phyloP scores from a whole-genome alignment of 2,113 vertebrate species.

The Daboia siamensis region DNA sequence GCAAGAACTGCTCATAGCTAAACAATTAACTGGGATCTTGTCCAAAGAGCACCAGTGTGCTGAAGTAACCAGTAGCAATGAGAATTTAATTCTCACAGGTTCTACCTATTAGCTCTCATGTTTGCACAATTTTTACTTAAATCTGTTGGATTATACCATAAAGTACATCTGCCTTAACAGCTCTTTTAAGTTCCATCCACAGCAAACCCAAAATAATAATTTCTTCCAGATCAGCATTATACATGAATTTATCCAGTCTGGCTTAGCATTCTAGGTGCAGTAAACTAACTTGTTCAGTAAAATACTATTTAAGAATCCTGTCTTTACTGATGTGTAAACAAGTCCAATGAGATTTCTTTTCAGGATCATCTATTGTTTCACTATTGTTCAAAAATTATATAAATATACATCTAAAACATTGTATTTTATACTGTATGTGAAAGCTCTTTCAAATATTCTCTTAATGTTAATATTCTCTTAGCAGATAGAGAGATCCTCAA shows the following conservation, averaged over 20 bases:
- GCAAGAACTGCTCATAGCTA: background rate
- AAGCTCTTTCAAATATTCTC: background rate
- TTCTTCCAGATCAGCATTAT: background rate
- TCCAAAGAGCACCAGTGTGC: background rate
- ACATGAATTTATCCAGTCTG: background rate
- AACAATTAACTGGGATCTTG: background rate
- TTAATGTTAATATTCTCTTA: background rate
- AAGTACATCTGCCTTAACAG: background rate
- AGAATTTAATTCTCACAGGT: background rate
- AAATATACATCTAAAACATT: background rate
- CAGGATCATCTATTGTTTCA: background rate
- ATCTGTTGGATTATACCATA: background rate
- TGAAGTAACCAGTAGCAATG: background rate
- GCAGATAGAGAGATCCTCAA: background rate
- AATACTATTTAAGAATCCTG: background rate
- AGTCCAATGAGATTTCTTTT: background rate
- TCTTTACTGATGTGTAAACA: background rate
- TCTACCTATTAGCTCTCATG: background rate
- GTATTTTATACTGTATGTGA: background rate
- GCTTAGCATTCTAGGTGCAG: background rate
- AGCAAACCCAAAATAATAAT: background rate
- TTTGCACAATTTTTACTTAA: background rate
- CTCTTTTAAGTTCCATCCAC: background rate
- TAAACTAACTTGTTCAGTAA: background rate
- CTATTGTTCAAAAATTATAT: background rate